These are phyloP conservation scores for Eupithecia centaureata DNA, from an alignment of 2,888 invertebrate genomes.

Conservation along the genomic window DNA sequence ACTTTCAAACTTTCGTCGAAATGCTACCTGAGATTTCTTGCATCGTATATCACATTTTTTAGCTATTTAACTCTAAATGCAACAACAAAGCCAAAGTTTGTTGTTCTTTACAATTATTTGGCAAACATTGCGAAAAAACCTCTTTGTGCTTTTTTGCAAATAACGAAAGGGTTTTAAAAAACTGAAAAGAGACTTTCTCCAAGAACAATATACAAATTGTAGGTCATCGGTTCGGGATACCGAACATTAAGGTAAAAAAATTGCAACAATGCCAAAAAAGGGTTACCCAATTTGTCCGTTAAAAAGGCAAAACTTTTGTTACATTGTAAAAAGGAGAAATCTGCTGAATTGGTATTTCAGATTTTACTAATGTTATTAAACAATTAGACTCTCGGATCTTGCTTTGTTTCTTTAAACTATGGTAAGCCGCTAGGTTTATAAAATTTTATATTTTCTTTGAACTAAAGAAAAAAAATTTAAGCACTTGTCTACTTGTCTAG, in stretches of 20 bases:
- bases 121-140: conserved; percentile 37
- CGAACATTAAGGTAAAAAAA: conserved; percentile 63
- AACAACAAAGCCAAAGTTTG: conserved; percentile 25
- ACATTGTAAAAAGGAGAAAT: not conserved
- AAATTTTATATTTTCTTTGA: too few relatives aligned
- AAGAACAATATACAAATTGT: conserved; percentile 62
- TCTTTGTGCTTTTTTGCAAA: conserved; percentile 48
- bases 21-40: conserved; percentile 52
- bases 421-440: not conserved
- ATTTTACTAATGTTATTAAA: not conserved
- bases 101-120: conserved; percentile 40
- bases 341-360: not conserved
- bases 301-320: not conserved
- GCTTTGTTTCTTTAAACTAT: not conserved
- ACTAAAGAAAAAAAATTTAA: not conserved
- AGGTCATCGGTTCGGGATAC: conserved; percentile 56
- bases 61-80: conserved; percentile 21
- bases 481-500: not conserved
- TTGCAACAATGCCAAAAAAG: conserved; percentile 34
- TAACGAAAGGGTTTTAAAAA: conserved; percentile 69
- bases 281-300: conserved; percentile 15
- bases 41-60: conserved; percentile 47
- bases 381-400: not conserved
- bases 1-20: conserved; percentile 24
- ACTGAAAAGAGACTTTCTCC: conserved; percentile 68